Conservation (phyloP, 2,113 vertebrate genomes). For the Leptodactylus fuscus region DNA sequence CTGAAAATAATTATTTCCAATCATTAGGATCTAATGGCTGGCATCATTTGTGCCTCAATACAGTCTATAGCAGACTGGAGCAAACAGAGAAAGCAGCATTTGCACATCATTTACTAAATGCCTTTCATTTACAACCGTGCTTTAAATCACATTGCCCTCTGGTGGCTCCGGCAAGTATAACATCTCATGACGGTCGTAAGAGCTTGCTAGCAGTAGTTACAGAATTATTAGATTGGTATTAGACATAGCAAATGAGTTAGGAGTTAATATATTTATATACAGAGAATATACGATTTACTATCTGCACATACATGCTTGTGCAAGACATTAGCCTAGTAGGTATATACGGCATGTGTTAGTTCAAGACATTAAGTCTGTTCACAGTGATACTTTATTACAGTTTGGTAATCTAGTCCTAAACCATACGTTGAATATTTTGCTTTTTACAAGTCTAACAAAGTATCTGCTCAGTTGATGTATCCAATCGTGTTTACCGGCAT, state of each 20-base stretch:
- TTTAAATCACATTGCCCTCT: conserved; percentile 36
- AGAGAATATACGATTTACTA: not conserved
- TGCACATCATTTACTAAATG: not conserved
- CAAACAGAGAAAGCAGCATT: not conserved
- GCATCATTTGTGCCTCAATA: not conserved
- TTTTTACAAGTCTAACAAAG: too few relatives aligned
- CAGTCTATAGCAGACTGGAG: too few relatives aligned
- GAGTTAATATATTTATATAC: not conserved
- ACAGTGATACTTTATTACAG: too few relatives aligned
- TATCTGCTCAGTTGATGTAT: too few relatives aligned
- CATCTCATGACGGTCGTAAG: too few relatives aligned
- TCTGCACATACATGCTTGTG: not conserved
- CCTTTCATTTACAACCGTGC: not conserved
- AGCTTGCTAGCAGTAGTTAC: not conserved
- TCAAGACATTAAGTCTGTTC: too few relatives aligned
- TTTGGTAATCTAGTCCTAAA: too few relatives aligned
- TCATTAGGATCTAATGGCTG: not conserved
- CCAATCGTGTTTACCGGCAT: too few relatives aligned
- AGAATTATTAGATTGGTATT: not conserved
- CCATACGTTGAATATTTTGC: too few relatives aligned
- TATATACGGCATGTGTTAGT: not conserved
- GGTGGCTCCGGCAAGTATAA: not conserved
- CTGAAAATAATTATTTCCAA: not conserved
- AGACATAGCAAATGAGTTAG: not conserved
- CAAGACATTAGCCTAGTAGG: not conserved